Base-by-base conservation (phyloP, 2,113 vertebrate genomes). In the Gracilinanus agilis region DNA sequence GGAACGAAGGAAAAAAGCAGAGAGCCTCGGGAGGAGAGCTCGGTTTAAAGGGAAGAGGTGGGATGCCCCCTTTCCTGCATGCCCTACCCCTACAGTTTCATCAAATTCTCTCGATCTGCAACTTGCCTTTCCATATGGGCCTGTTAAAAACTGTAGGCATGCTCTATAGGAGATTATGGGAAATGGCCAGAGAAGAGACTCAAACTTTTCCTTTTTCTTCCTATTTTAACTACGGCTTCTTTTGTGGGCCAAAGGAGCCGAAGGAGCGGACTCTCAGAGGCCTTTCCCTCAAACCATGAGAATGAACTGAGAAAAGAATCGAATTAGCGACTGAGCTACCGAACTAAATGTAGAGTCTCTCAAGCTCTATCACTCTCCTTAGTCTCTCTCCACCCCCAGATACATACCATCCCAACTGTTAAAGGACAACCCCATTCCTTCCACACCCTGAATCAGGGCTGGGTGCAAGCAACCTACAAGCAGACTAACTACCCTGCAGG, bases 1-100 rank as follows among this genome's bases (percentile, higher is more conserved):
- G n/a, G 9, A 90, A 23, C 10, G 8, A n/a, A 8, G 29, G 4
- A 3, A 0, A 89, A 3, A 0, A 24, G 49, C 29, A 1, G 0
- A 53, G 27, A 0, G 0, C 11, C 75, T 34, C 19, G 54, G 34
- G 12, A 44, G 9, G 24, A 4, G 16, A 25, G n/a, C n/a, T 67
- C 0, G 0, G 54, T 55, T 44, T n/a, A 29, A 55, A 1, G 5
- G 0, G 53, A 34, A n/a, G 5, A 24, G 49, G 49, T 88, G 49
- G 93, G 54, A 24, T 54, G 44, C 25, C 53, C 24, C 0, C 12
- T 53, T 89, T 49, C 91, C 44, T 58, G 44, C 12, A 25, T 9
- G 2, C 44, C 24, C 24, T 55, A 61, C 61, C 58, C 67, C 92
- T 24, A 24, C 75, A 88, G 29, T 12, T 56, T 24, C 25, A 25